Evolutionary conservation across 2,888 invertebrate species (phyloP), one percentile per base, ranked within the genome.

Genomic region (Penaeus monodon): DNA sequence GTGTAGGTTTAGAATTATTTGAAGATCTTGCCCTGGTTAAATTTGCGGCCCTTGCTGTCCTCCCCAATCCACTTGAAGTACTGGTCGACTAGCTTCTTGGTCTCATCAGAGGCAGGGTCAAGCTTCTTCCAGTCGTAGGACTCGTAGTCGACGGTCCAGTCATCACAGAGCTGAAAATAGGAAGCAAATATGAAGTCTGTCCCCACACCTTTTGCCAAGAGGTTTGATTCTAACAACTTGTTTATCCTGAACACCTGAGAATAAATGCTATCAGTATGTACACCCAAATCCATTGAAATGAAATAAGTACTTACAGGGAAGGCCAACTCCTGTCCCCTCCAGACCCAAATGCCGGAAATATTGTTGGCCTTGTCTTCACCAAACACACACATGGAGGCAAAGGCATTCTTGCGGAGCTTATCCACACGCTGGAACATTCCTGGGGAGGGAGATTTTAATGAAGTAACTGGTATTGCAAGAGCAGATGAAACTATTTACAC

Each of bases 21-120:
- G 95, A 99, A 99, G 93, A 99, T 96, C 94, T 99, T 99, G 93
- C 99, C 99, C 94, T 99, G 98, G 94, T 98, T 98, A 94, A 99
- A 98, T 92, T 95, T 95, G 92, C 98, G 96, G 88, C 98, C 99
- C 82, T 94, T 93, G 92, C 96, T 96, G 93, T 99, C 97, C 33
- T 94, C 93, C 90, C 98, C 98, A 91, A 94, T 94, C 98, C 98
- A 98, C 74, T 96, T 94, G 93, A 99, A 96, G 93, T 98, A 99
- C 91, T 98, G 96, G 90, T 95, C 93, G 24, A 99, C 97, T 86
- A 98, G 92, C 91, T 95, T 94, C 94, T 97, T 98, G 84, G 98
- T 97, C 92, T 96, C 95, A 86, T 95, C 95, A 84, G 94, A 94
- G 90, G 94, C 93, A 38, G 97, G 94, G 93, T 99, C 97, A 90